Evolutionary conservation across 2,797 vertebrate species (phyloP).

Genomic region (Eospalax fontanierii): DNA sequence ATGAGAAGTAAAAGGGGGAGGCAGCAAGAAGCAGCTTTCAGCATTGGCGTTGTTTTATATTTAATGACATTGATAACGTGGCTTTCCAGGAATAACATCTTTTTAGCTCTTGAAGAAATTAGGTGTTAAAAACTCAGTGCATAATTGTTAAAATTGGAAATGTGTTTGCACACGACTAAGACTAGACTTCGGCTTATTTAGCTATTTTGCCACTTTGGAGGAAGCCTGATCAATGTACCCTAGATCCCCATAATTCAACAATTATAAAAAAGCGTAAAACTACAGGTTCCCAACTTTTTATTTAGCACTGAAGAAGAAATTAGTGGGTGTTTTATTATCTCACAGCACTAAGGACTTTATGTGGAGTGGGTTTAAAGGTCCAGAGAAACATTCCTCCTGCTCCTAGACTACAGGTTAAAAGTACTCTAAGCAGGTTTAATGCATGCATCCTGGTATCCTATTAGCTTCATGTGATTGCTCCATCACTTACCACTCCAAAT

Average conservation of each 20-base stretch:
- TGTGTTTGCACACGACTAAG: neutral
- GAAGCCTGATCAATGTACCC: neutral
- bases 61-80: slow-evolving; percentile 25
- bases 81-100: neutral
- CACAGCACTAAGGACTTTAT: neutral
- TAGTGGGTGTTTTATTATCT: neutral
- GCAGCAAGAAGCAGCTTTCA: neutral
- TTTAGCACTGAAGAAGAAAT: slow-evolving; percentile 4
- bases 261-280: neutral
- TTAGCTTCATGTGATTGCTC: neutral
- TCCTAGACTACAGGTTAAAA: neutral
- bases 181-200: slow-evolving; percentile 36
- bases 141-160: slow-evolving; percentile 59
- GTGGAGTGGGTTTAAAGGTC: neutral
- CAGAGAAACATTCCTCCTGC: neutral
- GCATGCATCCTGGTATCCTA: neutral
- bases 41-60: neutral
- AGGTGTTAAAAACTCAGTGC: neutral
- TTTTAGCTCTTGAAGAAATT: slow-evolving; percentile 24
- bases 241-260: neutral
- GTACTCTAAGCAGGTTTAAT: neutral
- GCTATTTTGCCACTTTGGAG: neutral
- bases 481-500: neutral
- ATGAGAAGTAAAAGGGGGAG: neutral
- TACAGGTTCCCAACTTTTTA: neutral